These are phyloP conservation scores for Artibeus jamaicensis DNA, from an alignment of 2,797 vertebrate genomes.

Conservation along the genomic window DNA sequence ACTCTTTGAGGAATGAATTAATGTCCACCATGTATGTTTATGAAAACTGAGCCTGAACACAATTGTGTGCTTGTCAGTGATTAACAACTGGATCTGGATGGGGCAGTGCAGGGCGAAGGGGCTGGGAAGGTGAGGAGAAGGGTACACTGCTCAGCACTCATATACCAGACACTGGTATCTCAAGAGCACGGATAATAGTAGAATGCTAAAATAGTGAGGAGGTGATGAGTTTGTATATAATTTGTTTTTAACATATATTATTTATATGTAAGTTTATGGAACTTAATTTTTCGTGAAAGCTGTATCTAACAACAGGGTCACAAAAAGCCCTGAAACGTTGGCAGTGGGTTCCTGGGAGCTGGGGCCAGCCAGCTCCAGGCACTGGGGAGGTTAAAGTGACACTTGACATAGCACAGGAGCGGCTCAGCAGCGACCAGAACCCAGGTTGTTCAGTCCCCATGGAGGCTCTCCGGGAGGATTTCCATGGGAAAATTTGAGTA, in stretches of 20 bases:
- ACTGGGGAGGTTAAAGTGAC: neutral
- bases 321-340: neutral
- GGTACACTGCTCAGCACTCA: neutral
- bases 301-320: neutral
- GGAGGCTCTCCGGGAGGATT: neutral
- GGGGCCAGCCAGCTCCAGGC: neutral
- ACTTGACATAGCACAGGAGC: neutral
- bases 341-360: neutral
- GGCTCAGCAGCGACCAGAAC: neutral
- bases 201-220: neutral
- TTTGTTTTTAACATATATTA: neutral
- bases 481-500: neutral
- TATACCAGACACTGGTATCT: neutral
- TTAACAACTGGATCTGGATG: neutral
- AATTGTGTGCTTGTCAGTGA: neutral
- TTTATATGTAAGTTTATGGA: neutral
- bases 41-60: neutral
- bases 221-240: neutral
- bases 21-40: neutral
- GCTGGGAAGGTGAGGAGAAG: rapidly evolving
- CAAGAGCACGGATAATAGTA: neutral
- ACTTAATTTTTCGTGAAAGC: neutral
- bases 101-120: rapidly evolving
- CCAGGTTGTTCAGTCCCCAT: neutral
- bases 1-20: neutral